Base-by-base conservation (phyloP, 2,113 vertebrate species). In the Taurulus bubalis region DNA sequence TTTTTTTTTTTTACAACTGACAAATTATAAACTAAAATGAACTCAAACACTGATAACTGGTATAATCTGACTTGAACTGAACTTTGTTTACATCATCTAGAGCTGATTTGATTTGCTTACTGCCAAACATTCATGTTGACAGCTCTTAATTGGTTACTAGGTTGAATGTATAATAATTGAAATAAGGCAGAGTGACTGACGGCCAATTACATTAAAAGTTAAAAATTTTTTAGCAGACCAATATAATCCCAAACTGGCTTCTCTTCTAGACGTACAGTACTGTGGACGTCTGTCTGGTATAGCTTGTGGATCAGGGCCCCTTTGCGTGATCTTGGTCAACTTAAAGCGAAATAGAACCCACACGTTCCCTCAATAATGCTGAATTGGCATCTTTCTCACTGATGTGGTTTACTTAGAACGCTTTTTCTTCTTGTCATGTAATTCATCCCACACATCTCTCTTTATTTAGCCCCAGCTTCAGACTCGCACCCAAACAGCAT, bases 401-500 rank as follows among this genome's bases (percentile, higher is more conserved):
- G 76, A 87, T 87, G 90, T 92, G 87, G 84, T 85, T 65, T 55
- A 64, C 62, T 62, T 24, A 64, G 42, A 32, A 67, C 40, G 56
- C 36, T 66, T 42, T 30, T 32, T 64, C 36, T 12, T 64, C 32
- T 68, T 58, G 73, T 68, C n/a, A 70, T 67, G 77, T 47, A 15
- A 49, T 62, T 83, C 71, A 62, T 75, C 85, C 87, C 75, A 81
- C 77, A 85, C 20, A 32, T 75, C 79, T 79, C 3, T 83, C 84
- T 88, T 79, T 83, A 82, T 92, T 79, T 88, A 87, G 79, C 40
- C 66, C 45, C 22, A 45, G 80, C 53, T 80, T 84, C 15, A 81
- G 72, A 68, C 75, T 85, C 72, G 79, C 82, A 84, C 79, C 75
- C 87, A 85, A 86, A 85, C 67, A 1, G 40, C 56, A 14, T 71